phyloP scores from a whole-genome alignment of 2,113 vertebrate genomes.

The Peromyscus californicus region DNA sequence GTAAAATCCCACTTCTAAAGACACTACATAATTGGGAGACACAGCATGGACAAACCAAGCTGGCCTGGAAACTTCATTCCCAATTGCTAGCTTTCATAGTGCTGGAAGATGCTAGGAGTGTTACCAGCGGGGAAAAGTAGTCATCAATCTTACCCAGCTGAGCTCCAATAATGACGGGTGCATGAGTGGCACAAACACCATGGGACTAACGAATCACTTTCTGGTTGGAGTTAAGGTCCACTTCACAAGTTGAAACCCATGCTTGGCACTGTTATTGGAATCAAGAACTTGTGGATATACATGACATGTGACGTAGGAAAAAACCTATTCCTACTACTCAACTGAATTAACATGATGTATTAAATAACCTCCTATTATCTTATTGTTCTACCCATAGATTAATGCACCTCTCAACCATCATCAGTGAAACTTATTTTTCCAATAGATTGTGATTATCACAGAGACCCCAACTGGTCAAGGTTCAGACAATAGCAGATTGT shows the following conservation, averaged over 20 bases:
- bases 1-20: neutral
- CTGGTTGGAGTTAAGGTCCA: neutral
- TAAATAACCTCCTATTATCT: neutral
- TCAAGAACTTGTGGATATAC: neutral
- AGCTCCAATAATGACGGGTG: neutral
- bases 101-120: neutral
- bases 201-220: neutral
- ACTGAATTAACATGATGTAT: neutral
- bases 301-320: neutral
- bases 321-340: neutral
- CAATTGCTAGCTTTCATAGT: neutral
- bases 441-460: neutral
- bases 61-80: neutral
- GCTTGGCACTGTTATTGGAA: neutral
- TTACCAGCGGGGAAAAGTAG: fast-evolving
- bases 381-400: neutral
- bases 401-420: neutral
- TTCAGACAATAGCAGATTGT: neutral
- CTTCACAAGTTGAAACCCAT: neutral
- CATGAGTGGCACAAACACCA: neutral
- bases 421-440: neutral
- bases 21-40: neutral
- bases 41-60: neutral
- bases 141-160: neutral
- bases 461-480: neutral